phyloP scores from a whole-genome alignment of 2,113 vertebrate genomes.

The Pontoporia blainvillei region DNA sequence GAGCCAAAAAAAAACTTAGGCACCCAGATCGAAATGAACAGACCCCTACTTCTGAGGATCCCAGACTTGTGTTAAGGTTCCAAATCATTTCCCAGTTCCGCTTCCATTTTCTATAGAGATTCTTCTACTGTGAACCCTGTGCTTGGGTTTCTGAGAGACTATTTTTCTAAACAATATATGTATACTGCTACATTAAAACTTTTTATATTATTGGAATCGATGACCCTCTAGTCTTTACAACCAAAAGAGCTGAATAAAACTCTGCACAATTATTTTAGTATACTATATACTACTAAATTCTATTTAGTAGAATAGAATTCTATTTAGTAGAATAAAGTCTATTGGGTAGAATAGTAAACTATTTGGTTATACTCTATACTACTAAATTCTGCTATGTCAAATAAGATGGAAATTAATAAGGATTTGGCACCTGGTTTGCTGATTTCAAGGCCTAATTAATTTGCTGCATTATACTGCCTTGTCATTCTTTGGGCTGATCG shows the following conservation, averaged over 20 bases:
- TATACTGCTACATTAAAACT: background rate
- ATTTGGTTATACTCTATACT: background rate
- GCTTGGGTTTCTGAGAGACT: background rate
- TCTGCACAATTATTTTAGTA: background rate
- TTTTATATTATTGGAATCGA: background rate
- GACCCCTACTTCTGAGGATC: background rate
- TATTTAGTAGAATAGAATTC: background rate
- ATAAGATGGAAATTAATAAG: background rate
- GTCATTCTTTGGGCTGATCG: background rate
- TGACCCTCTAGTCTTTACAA: constrained; percentile 18
- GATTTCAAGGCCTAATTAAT: background rate
- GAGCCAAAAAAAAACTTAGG: too few species aligned
- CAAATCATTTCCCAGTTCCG: background rate
- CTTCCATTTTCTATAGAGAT: background rate
- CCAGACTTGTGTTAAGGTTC: background rate
- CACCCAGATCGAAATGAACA: background rate
- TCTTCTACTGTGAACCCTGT: background rate
- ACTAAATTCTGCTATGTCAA: background rate
- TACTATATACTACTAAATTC: background rate
- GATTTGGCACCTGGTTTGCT: background rate
- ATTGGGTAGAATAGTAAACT: background rate
- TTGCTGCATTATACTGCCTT: background rate
- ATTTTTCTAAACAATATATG: background rate
- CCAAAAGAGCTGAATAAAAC: background rate
- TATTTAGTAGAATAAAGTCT: background rate